These are phyloP conservation scores for Embiotoca jacksoni DNA, from an alignment of 2,113 vertebrate species.

Conservation along the genomic window DNA sequence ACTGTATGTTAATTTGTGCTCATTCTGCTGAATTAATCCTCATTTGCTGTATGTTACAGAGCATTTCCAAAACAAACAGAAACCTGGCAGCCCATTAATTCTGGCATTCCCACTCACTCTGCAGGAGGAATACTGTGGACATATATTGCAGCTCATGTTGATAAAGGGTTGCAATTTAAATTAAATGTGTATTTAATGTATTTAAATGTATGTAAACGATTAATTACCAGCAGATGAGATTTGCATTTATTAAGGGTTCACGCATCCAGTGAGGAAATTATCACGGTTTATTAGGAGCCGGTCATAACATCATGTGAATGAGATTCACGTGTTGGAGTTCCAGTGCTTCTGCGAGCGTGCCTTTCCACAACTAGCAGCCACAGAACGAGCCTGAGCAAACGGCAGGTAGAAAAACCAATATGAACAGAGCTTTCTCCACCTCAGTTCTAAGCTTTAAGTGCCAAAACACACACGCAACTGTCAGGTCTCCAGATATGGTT, in stretches of 20 bases:
- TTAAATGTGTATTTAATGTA: conserved; percentile 16
- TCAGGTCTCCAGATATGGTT: neutral
- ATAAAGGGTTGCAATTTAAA: conserved; percentile 28
- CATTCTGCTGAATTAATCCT: conserved; percentile 37
- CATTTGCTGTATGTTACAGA: conserved; percentile 20
- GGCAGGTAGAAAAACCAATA: neutral
- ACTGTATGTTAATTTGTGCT: conserved; percentile 20
- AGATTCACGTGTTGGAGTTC: neutral
- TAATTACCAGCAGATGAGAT: conserved; percentile 8
- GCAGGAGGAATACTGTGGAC: conserved; percentile 5
- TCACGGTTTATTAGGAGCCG: neutral
- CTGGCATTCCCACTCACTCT: neutral
- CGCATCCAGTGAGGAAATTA: neutral
- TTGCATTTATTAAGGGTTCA: neutral
- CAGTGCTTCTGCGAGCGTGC: neutral
- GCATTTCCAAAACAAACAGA: conserved; percentile 39
- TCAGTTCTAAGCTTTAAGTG: neutral
- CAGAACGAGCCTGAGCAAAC: neutral
- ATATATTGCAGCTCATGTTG: conserved; percentile 10
- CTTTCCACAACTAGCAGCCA: neutral
- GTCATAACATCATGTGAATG: neutral
- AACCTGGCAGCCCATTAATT: conserved; percentile 24
- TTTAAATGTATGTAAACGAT: conserved; percentile 19
- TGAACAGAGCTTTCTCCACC: neutral
- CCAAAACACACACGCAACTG: neutral